phyloP scores from a whole-genome alignment of 2,797 vertebrate genomes.

The Gobionotothen gibberifrons region DNA sequence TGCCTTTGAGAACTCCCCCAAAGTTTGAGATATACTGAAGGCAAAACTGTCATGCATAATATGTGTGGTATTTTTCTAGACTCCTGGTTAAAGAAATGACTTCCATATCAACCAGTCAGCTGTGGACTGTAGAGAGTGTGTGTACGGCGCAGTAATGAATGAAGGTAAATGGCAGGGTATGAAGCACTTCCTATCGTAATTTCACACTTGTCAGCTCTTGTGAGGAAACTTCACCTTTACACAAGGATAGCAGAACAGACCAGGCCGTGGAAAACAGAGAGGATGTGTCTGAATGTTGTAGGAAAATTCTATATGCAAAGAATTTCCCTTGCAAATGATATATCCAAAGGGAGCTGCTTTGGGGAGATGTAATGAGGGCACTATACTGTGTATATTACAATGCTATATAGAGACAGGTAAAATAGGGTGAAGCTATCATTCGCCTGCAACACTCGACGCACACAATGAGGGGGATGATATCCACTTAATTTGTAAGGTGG shows the following conservation, averaged over 20 bases:
- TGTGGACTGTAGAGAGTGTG: conserved; percentile 54
- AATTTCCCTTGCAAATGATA: conserved; percentile 73
- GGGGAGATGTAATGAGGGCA: neutral
- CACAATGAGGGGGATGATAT: neutral
- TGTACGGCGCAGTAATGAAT: conserved; percentile 78
- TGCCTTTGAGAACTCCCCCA: conserved; percentile 60
- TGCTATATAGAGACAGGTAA: neutral
- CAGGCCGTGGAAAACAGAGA: conserved; percentile 65
- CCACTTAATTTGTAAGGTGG: conserved; percentile 35
- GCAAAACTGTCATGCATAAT: conserved; percentile 63
- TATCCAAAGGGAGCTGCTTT: conserved; percentile 9
- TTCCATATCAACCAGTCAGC: conserved; percentile 72
- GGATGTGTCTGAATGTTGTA: conserved; percentile 61
- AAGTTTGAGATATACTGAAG: conserved; percentile 50
- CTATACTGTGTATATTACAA: neutral
- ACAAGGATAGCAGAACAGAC: conserved; percentile 74
- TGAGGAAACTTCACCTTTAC: conserved; percentile 86
- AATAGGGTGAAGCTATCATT: conserved; percentile 5
- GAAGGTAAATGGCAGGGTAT: conserved; percentile 82
- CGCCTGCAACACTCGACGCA: neutral
- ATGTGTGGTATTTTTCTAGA: conserved; percentile 55
- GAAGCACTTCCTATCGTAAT: conserved; percentile 84
- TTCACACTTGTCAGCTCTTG: conserved; percentile 86
- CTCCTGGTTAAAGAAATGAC: conserved; percentile 63
- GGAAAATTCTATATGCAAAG: conserved; percentile 60